These are phyloP conservation scores for Pollenia labialis DNA, from an alignment of 2,888 invertebrate genomes.

Conservation along the genomic window DNA sequence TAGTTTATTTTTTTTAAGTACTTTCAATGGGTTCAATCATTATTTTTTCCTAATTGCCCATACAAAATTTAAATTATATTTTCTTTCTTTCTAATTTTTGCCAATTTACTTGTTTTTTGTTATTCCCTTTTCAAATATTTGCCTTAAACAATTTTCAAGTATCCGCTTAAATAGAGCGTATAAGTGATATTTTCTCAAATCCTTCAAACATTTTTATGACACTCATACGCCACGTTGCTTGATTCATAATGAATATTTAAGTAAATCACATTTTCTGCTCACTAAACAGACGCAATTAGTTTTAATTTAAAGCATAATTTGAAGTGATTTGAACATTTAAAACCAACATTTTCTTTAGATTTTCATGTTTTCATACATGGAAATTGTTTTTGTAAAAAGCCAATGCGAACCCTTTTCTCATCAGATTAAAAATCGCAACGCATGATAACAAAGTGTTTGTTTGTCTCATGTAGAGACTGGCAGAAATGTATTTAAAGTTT, in stretches of 20 bases:
- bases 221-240: conserved; percentile 16
- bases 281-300: neutral
- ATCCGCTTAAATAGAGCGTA: no score
- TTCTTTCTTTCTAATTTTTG: no score
- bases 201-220: neutral
- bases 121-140: no score
- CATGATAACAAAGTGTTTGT: neutral
- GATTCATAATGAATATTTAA: neutral
- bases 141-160: no score
- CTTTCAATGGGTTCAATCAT: no score
- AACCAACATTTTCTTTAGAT: no score
- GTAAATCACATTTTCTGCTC: neutral
- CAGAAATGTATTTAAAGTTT: neutral
- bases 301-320: neutral
- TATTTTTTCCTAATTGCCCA: no score
- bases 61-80: no score
- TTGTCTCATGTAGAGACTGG: neutral
- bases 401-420: neutral
- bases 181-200: neutral
- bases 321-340: conserved; percentile 1
- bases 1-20: no score
- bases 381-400: neutral
- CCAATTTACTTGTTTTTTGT: no score
- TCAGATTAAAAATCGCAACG: neutral
- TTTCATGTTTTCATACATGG: neutral